A percentile compares a stretch with the other conserved stretches of the same genome.
phyloP scores from a whole-genome alignment of 2,113 vertebrate genomes.

The Cyphomyrus plagiostoma region DNA sequence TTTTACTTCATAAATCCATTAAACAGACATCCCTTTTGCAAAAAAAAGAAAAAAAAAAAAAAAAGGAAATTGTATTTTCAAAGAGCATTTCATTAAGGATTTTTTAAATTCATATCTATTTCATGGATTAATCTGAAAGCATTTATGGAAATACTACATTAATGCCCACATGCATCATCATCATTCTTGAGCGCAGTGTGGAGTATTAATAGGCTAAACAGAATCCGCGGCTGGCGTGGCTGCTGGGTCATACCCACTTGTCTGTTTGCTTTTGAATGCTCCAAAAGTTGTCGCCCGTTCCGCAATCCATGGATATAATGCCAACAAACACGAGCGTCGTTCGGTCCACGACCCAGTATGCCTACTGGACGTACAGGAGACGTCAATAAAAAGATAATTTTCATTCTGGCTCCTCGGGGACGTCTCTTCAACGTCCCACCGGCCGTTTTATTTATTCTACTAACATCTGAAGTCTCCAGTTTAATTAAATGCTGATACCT shows the following conservation, averaged over 20 bases:
- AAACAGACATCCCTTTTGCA: background rate
- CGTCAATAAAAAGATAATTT: background rate
- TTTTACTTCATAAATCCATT: background rate
- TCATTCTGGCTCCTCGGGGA: background rate
- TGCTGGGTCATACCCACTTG: no score
- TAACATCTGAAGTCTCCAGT: background rate
- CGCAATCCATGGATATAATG: background rate
- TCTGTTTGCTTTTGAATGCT: background rate
- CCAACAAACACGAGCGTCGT: background rate
- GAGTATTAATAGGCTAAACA: background rate
- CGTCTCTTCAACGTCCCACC: background rate
- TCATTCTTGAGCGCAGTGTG: background rate
- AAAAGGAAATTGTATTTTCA: background rate
- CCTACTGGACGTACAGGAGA: background rate
- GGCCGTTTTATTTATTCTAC: background rate
- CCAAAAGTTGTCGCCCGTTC: background rate
- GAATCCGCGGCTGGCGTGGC: no score
- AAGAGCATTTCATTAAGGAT: background rate
- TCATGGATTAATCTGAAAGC: background rate
- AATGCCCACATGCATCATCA: background rate
- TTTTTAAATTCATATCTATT: background rate
- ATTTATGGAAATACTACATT: background rate
- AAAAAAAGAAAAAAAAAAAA: background rate
- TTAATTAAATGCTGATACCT: slow-evolving; percentile 52
- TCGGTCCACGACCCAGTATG: background rate